Percentiles rank a stretch among this genome's conserved stretches.
Evolutionary conservation across 2,888 invertebrate species (phyloP).

Genomic region (Erebia ligea): DNA sequence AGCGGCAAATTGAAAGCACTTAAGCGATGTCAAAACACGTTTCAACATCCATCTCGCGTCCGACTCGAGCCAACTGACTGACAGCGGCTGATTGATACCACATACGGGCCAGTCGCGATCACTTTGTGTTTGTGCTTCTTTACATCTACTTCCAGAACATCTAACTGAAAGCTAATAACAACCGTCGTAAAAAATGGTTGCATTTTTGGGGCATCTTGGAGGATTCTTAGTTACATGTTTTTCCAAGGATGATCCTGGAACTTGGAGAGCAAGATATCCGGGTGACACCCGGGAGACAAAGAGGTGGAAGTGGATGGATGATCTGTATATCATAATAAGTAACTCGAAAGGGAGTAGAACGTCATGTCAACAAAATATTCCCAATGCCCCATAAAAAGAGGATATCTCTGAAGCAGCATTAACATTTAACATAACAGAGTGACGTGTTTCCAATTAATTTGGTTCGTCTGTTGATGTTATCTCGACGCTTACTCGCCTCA

Average conservation of each 20-base stretch:
- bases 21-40: slow-evolving; percentile 18
- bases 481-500: slow-evolving; percentile 25
- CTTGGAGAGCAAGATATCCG: too few relatives aligned
- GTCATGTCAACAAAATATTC: slow-evolving; percentile 2
- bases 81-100: background rate
- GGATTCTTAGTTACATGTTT: too few relatives aligned
- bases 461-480: slow-evolving; percentile 32
- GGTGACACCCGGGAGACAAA: too few relatives aligned
- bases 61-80: background rate
- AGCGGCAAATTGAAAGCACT: slow-evolving; percentile 18
- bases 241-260: too few relatives aligned
- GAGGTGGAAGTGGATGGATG: too few relatives aligned
- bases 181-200: too few relatives aligned
- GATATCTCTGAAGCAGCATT: background rate
- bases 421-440: slow-evolving; percentile 9
- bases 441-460: slow-evolving; percentile 35
- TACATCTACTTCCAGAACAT: background rate
- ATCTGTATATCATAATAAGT: too few relatives aligned
- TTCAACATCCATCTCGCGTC: slow-evolving; percentile 12
- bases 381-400: background rate
- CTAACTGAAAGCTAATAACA: background rate
- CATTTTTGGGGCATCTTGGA: too few relatives aligned
- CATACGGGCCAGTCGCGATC: background rate
- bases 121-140: slow-evolving; percentile 4
- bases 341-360: background rate